Evolutionary conservation across 2,888 invertebrate genomes (phyloP), one percentile per base, ranked within the genome.

Genomic region (Saturnia pavonia): DNA sequence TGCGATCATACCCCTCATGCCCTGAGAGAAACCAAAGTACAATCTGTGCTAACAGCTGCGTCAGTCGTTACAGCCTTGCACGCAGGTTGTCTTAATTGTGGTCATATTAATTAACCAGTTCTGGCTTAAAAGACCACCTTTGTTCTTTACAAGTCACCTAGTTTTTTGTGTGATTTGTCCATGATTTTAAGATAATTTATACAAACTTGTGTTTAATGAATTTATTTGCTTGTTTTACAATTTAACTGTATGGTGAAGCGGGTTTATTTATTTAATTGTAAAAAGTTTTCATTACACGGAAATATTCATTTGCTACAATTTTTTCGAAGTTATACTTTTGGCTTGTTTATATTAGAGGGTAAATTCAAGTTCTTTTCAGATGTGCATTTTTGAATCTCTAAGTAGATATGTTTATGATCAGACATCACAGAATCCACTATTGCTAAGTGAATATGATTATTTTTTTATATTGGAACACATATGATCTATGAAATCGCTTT

Each of bases 71-170:
- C 54, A 81, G 79, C 81, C 84, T 84, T 81, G 85, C 74, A 66
- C 80, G 75, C 85, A 87, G 91, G 89, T 90, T 89, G 86, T 86
- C 85, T 82, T 90, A 90, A 90, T 91, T 88, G 81, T 84, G 76
- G 75, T 75, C 75, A 75, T 77, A 79, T 81, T 82, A 84, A 86
- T 86, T 80, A 82, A 86, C 87, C 84, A 82, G 85, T 85, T 84
- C 77, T 74, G 69, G 75, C 75, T 78, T 77, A 74, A 78, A 80
- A 77, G 80, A 76, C 77, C 75, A 80, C 78, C 81, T 83, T 82
- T 82, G 80, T 82, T 80, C 79, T 65, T 73, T 65, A 65, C n/a
- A 2, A 40, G 25, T 71, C 66, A 72, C 68, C 70, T 68, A 69
- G 57, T 74, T 75, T 77, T 72, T 74, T 74, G 57, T 71, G 70